Base-by-base conservation (phyloP, 2,797 vertebrate species). In the Vireo griseus region DNA sequence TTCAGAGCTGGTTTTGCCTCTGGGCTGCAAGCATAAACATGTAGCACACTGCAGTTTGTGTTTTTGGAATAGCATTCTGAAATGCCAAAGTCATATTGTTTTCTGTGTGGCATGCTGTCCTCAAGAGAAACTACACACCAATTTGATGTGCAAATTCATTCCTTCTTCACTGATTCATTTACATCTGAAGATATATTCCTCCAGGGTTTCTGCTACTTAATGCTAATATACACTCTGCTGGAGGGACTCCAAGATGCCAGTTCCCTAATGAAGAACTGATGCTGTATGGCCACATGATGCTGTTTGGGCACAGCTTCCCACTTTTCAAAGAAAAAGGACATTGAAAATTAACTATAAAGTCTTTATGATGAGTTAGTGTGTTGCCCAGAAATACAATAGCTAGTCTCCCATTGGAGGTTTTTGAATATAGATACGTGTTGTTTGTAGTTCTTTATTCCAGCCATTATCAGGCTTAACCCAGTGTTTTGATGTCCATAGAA, bases 81-180 rank as follows among this genome's bases (percentile, higher is more conserved):
- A 69, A n/a, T 61, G 31, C 48, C 73, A n/a, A 58, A 80, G 65
- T 69, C n/a, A 14, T 42, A 61, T 68, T 73, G 48, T 77, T 62
- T 77, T 75, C 4, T 81, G 55, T 81, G 55, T 88, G 71, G 47
- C 44, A 66, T 1, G 4, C 11, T 95, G 52, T 78, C 82, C 76
- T 95, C 72, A 42, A 68, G 75, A 96, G 84, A 89, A 90, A 71
- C 83, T 59, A 28, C 16, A 82, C 57, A 80, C 45, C 66, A 45
- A 48, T 86, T 62, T 75, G 54, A 86, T 86, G 72, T 90, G 76
- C 83, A 95, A 77, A 96, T 86, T 50, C 18, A 52, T 71, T 83
- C 21, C 26, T 88, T 92, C 42, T 93, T 90, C 58, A 72, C 54
- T 33, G 79, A 35, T 86, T 79, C 16, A 39, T 92, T 88, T 84